A percentile compares a stretch with the other conserved stretches of the same genome.
phyloP scores from a whole-genome alignment of 2,797 vertebrate species.

The Gobio occitaniae region DNA sequence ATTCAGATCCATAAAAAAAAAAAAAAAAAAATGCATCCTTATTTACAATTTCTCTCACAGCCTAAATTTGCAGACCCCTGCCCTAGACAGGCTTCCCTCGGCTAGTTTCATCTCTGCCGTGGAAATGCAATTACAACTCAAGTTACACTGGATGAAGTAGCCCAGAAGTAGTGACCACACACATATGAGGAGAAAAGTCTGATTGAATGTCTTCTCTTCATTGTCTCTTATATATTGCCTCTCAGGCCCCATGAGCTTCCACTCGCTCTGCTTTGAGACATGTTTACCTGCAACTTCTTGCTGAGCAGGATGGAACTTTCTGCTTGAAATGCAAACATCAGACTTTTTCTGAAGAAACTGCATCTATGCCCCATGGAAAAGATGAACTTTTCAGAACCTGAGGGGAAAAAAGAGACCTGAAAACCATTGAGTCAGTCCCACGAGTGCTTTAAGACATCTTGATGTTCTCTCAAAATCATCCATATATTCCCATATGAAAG shows the following conservation, averaged over 20 bases:
- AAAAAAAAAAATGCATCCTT: not conserved
- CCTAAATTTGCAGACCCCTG: not conserved
- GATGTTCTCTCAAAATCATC: slow-evolving; percentile 4
- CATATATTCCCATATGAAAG: not conserved
- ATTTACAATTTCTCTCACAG: not conserved
- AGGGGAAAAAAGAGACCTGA: not conserved
- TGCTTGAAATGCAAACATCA: slow-evolving; percentile 47
- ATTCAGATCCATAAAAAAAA: too few species aligned
- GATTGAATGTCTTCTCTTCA: slow-evolving; percentile 8
- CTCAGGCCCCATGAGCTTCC: slow-evolving; percentile 24
- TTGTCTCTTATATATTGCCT: slow-evolving; percentile 6
- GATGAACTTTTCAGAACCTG: slow-evolving; percentile 6
- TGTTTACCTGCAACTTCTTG: slow-evolving; percentile 37
- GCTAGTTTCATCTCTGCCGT: slow-evolving; percentile 4
- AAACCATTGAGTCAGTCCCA: not conserved
- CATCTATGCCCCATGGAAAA: not conserved
- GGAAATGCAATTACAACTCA: slow-evolving; percentile 15
- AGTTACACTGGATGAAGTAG: slow-evolving; percentile 3
- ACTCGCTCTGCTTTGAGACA: slow-evolving; percentile 24
- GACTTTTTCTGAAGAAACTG: slow-evolving; percentile 36
- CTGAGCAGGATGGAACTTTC: slow-evolving; percentile 42
- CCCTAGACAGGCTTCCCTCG: not conserved
- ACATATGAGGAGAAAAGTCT: not conserved
- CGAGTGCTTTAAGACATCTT: not conserved
- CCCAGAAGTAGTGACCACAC: slow-evolving; percentile 28